These are phyloP conservation scores for Vultur gryphus DNA, from an alignment of 2,797 vertebrate species.

Conservation along the genomic window DNA sequence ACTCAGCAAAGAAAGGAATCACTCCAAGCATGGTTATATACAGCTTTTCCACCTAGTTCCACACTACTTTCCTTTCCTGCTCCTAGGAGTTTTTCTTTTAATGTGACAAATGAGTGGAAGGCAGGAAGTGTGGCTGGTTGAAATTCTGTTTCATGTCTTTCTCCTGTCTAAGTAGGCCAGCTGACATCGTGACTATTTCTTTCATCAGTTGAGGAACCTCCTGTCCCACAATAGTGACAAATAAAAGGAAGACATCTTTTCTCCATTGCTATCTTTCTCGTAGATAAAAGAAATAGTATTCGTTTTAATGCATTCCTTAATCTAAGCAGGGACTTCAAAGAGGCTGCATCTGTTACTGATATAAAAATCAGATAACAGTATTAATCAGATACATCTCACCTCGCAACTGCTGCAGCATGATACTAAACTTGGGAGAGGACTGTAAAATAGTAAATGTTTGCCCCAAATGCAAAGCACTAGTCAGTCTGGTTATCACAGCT, in stretches of 20 bases:
- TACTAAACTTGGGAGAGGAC: neutral
- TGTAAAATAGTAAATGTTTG: neutral
- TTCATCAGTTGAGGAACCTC: neutral
- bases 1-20: neutral
- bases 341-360: neutral
- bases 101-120: neutral
- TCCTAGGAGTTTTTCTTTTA: neutral
- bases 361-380: neutral
- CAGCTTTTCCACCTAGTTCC: neutral
- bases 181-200: neutral
- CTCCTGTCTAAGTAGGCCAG: neutral
- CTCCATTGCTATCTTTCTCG: neutral
- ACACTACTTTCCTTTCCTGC: neutral
- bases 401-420: neutral
- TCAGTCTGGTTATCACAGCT: neutral
- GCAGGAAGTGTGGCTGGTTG: neutral
- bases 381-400: neutral
- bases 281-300: neutral
- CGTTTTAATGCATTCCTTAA: neutral
- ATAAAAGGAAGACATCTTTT: neutral
- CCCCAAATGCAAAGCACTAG: neutral
- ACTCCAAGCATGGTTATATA: neutral
- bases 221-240: neutral
- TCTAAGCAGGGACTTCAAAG: neutral
- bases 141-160: conserved; percentile 9